Evolutionary conservation across 2,888 invertebrate genomes (phyloP).

Genomic region (Ectemnius cavifrons): DNA sequence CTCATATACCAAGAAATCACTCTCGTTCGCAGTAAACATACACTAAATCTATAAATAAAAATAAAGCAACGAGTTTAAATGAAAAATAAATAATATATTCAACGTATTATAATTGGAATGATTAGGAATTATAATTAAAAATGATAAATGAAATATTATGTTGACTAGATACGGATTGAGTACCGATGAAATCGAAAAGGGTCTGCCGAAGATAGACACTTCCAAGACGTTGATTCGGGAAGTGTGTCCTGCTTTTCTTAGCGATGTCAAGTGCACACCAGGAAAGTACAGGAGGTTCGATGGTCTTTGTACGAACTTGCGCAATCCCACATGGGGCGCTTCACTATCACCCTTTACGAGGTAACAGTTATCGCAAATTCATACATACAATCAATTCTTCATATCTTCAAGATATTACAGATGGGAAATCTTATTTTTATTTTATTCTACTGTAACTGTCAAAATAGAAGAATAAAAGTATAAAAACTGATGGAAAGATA

Average conservation of each 20-base stretch:
- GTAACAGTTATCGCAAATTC: conserved; percentile 72
- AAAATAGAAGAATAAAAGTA: no score
- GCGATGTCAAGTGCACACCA: conserved; percentile 91
- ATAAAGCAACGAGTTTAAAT: no score
- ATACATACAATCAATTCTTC: no score
- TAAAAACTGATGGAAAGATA: no score
- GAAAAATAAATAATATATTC: no score
- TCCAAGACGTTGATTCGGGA: conserved; percentile 91
- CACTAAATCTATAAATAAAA: no score
- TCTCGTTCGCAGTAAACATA: no score
- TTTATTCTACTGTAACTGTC: no score
- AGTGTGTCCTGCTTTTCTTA: conserved; percentile 91
- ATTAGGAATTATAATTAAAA: not conserved
- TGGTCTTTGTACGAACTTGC: conserved; percentile 92
- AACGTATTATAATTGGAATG: no score
- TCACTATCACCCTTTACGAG: conserved; percentile 91
- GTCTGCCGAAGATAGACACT: conserved; percentile 91
- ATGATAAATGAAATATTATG: conserved; percentile 24
- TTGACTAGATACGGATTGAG: conserved; percentile 87
- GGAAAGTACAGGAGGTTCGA: conserved; percentile 93
- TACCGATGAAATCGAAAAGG: conserved; percentile 92
- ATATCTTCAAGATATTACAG: no score
- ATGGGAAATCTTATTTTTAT: no score
- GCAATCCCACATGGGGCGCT: conserved; percentile 94
- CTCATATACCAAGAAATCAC: no score